Evolutionary conservation across 2,797 vertebrate genomes (phyloP), one percentile per base, ranked within the genome.

Genomic region (Manis crassicaudata): DNA sequence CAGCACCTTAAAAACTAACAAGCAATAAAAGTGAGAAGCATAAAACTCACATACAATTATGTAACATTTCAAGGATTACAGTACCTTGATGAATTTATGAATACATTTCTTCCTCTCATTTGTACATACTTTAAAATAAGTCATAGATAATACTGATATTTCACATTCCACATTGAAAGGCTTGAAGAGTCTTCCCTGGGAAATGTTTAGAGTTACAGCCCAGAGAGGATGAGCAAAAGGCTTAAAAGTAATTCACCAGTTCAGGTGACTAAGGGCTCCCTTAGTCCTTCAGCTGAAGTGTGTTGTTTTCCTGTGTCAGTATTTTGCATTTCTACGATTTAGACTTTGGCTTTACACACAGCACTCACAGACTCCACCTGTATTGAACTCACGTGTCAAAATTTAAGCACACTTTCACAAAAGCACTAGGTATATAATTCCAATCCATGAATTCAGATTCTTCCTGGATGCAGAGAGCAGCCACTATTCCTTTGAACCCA

Each of bases 131-230:
- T 65, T 81, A 84, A 80, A 87, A 43, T 91, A 94, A 27, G 89
- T 94, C 63, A 60, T 54, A 87, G 35, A 27, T 63, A 92, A 96
- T 32, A 96, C 65, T 93, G 92, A 54, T 73, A 96, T 52, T 94
- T 92, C 50, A 82, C 29, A 82, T 70, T 82, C 62, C 3, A 75
- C 23, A 16, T 14, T 43, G 11, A 68, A 80, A 95, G 62, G 5
- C 2, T 89, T 14, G 37, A 60, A 88, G 13, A 50, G 46, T 70
- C 58, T 73, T 88, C 90, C 62, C 88, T 95, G 84, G 93, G 90
- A 73, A 94, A 79, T 29, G 20, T 77, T 81, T 62, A 43, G 7
- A 80, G 68, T 75, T 87, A 21, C 13, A 88, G 2, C 65, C 0
- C 25, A 50, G 32, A 88, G 10, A 76, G 7, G 14, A 77, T 54